A percentile compares a stretch with the other conserved stretches of the same genome.
These are phyloP conservation scores for Haliaeetus leucogaster DNA, from an alignment of 2,113 vertebrate species.

Conservation along the genomic window DNA sequence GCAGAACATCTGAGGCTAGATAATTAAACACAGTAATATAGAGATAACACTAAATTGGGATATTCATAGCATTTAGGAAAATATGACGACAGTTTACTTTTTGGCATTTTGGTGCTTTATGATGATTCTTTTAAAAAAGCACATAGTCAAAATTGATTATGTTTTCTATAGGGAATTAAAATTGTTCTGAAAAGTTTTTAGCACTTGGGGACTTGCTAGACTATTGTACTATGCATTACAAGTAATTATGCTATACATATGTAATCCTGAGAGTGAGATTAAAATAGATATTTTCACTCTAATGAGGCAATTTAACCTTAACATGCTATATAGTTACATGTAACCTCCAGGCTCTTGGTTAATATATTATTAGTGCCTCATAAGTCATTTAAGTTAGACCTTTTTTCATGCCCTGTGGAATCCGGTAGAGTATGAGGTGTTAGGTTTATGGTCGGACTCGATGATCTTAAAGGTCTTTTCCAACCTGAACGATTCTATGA, in stretches of 20 bases:
- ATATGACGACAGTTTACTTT: not conserved
- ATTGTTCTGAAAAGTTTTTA: not conserved
- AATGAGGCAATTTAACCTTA: not conserved
- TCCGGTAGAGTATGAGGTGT: not conserved
- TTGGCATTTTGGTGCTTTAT: not conserved
- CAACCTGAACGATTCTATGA: not conserved
- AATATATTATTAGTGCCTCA: not conserved
- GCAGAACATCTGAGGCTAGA: not conserved
- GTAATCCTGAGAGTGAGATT: not conserved
- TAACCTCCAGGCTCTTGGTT: not conserved
- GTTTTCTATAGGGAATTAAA: not conserved
- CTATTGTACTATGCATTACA: not conserved
- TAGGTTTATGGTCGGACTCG: not conserved
- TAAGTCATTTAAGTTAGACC: not conserved
- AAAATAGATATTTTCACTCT: not conserved
- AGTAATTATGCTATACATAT: not conserved
- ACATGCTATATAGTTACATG: not conserved
- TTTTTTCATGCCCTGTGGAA: not conserved
- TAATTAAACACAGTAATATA: not conserved
- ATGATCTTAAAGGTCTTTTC: not conserved
- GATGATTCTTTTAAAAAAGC: not conserved
- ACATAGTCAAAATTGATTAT: not conserved
- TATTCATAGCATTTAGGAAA: not conserved
- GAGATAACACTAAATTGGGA: not conserved
- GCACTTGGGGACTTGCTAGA: not conserved